These are phyloP conservation scores for Drosophila fungiperda DNA, from an alignment of 2,888 invertebrate species.

Conservation along the genomic window DNA sequence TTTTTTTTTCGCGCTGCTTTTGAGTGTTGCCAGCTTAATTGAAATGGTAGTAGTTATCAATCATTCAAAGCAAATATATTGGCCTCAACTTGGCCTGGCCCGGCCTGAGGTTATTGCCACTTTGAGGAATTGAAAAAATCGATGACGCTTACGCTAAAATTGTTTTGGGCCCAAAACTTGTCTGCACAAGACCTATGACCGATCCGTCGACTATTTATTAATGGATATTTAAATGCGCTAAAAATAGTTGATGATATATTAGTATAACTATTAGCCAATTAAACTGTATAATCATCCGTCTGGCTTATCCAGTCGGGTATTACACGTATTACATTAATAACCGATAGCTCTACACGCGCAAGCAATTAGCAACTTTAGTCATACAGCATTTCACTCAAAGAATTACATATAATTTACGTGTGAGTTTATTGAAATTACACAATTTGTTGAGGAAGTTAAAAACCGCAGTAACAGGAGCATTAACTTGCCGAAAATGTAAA, in stretches of 20 bases:
- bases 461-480: conserved; percentile 20
- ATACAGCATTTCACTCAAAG: conserved; percentile 33
- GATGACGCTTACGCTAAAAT: conserved; percentile 13
- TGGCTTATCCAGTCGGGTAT: conserved; percentile 35
- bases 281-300: conserved; percentile 15
- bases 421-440: conserved; percentile 11
- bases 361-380: conserved; percentile 37
- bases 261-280: conserved; percentile 41
- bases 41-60: conserved; percentile 71
- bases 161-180: conserved; percentile 60
- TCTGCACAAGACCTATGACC: conserved; percentile 57
- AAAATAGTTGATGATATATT: conserved; percentile 63
- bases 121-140: conserved; percentile 74
- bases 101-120: conserved; percentile 73
- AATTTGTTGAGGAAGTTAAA: conserved; percentile 44
- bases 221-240: conserved; percentile 69
- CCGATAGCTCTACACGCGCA: conserved; percentile 38
- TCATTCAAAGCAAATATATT: conserved; percentile 59
- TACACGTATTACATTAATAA: conserved; percentile 44
- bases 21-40: conserved; percentile 40
- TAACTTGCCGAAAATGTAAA: conserved; percentile 33
- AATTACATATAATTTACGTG: conserved; percentile 14
- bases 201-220: conserved; percentile 48
- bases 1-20: conserved; percentile 18
- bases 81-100: conserved; percentile 64